Evolutionary conservation across 92 coral and sea anemone species (phyloP).

Genomic region (Pocillopora meandrina): DNA sequence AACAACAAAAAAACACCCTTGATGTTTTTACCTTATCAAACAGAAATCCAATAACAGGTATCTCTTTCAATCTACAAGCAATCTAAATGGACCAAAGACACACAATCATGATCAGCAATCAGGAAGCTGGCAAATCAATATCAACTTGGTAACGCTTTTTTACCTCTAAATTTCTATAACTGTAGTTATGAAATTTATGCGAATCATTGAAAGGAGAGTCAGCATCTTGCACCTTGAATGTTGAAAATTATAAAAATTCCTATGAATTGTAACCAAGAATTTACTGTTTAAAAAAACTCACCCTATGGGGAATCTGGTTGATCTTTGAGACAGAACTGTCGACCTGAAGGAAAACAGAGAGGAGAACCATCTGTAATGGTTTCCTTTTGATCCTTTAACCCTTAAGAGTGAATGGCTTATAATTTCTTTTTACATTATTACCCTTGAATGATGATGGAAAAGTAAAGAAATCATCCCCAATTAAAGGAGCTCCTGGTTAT

Average conservation of each 20-base stretch:
- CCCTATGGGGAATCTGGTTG: conserved; percentile 76
- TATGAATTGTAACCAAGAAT: neutral
- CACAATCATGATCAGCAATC: neutral
- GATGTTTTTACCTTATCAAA: conserved; percentile 70
- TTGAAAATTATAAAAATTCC: no score
- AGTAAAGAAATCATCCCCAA: no score
- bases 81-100: conserved; percentile 43
- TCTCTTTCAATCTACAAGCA: conserved; percentile 66
- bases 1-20: neutral
- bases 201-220: no score
- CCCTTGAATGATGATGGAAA: no score
- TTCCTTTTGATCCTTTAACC: no score
- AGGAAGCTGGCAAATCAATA: neutral
- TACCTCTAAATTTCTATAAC: no score
- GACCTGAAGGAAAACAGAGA: conserved; percentile 29
- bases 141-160: neutral
- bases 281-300: conserved; percentile 21
- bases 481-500: no score
- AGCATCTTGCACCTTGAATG: no score
- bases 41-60: conserved; percentile 71
- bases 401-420: no score
- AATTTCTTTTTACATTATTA: no score
- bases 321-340: conserved; percentile 69
- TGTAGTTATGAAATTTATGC: no score
- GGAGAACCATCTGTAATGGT: neutral